A percentile compares a stretch with the other conserved stretches of the same genome.
Evolutionary conservation across 2,113 vertebrate genomes (phyloP).

Genomic region (Potamarius usumacintae): DNA sequence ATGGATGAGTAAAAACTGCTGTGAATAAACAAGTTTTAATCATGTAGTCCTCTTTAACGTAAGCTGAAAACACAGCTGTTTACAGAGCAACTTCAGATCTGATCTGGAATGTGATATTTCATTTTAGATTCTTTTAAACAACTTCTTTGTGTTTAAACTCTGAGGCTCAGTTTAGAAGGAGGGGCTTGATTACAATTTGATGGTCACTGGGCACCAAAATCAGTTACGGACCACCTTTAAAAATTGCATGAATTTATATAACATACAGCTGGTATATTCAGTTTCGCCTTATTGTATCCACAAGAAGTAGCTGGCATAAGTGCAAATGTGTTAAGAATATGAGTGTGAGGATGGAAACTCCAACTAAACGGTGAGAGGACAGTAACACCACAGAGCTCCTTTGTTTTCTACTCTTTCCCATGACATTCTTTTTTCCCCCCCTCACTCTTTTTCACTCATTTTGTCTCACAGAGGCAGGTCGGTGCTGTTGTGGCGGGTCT

Average conservation of each 20-base stretch:
- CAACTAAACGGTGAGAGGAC: constrained; percentile 35
- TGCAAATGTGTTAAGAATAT: constrained; percentile 37
- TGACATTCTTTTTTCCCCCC: constrained; percentile 8
- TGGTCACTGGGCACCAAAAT: constrained; percentile 33
- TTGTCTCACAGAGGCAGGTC: constrained; percentile 88
- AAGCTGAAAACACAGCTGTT: constrained; percentile 22
- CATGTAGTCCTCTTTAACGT: background rate
- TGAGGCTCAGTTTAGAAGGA: constrained; percentile 42
- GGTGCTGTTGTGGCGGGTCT: constrained; percentile 98
- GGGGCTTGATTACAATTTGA: constrained; percentile 65
- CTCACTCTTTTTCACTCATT: constrained; percentile 47
- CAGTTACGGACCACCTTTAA: constrained; percentile 2
- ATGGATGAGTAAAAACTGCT: background rate
- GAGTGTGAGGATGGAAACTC: constrained; percentile 34
- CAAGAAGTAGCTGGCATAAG: constrained; percentile 46
- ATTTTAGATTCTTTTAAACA: background rate
- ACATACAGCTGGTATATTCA: constrained; percentile 24
- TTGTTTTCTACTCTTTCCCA: constrained; percentile 37
- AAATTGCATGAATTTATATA: constrained; percentile 26
- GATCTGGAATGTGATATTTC: background rate
- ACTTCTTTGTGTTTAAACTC: background rate
- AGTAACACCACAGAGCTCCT: constrained; percentile 39
- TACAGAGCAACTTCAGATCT: constrained; percentile 4
- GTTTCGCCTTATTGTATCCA: constrained; percentile 26
- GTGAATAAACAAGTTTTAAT: constrained; percentile 19